Evolutionary conservation across 2,113 vertebrate genomes (phyloP).

Genomic region (Tychaedon coryphoeus): DNA sequence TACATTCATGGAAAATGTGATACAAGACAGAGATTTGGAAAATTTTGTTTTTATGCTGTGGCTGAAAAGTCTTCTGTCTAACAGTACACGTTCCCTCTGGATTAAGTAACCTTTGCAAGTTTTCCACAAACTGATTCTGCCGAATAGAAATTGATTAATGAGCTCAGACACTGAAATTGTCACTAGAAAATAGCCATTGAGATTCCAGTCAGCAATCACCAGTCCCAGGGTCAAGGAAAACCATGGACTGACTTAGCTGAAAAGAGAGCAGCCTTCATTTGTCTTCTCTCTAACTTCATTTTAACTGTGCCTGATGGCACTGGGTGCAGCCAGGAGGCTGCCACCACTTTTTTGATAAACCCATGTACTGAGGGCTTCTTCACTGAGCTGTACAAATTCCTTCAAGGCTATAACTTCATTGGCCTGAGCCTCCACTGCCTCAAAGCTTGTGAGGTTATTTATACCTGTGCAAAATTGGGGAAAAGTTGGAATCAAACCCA

Average conservation of each 20-base stretch:
- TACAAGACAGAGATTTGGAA: slow-evolving; percentile 24
- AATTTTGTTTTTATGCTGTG: slow-evolving; percentile 51
- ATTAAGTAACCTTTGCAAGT: slow-evolving; percentile 70
- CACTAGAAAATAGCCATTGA: slow-evolving; percentile 59
- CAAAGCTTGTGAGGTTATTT: not conserved
- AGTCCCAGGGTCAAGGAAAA: slow-evolving; percentile 49
- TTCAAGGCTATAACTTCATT: not conserved
- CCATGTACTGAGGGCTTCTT: not conserved
- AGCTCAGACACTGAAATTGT: slow-evolving; percentile 58
- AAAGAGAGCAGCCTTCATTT: slow-evolving; percentile 23
- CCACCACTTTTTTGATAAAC: slow-evolving; percentile 12
- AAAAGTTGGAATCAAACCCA: not conserved
- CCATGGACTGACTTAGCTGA: not conserved
- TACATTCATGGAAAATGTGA: slow-evolving; percentile 68
- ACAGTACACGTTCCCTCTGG: slow-evolving; percentile 7
- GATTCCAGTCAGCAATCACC: slow-evolving; percentile 30
- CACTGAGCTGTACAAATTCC: not conserved
- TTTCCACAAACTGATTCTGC: slow-evolving; percentile 63
- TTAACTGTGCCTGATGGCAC: not conserved
- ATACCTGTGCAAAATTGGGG: not conserved
- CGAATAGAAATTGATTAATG: slow-evolving; percentile 65
- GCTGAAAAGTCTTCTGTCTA: slow-evolving; percentile 65
- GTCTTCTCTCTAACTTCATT: slow-evolving; percentile 39
- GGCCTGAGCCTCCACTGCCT: not conserved
- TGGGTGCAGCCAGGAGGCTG: not conserved